Evolutionary conservation across 2,888 invertebrate species (phyloP).

Genomic region (Spisula subtruncata): DNA sequence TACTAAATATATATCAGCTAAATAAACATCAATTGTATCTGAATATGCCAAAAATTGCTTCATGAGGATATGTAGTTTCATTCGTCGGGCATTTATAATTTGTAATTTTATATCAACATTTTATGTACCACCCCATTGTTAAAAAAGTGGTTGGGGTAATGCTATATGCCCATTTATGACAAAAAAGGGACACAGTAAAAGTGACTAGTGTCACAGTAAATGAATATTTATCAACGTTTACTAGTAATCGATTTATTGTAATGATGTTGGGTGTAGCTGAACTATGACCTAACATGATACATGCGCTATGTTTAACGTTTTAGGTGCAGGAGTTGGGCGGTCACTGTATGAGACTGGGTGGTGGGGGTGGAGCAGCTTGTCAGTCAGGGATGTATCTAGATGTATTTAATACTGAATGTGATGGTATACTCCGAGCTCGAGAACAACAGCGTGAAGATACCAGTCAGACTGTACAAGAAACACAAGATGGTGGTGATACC

Average conservation of each 20-base stretch:
- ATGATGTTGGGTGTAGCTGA: no score
- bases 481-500: background rate
- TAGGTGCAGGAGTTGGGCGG: slow-evolving; percentile 54
- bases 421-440: slow-evolving; percentile 43
- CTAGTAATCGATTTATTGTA: background rate
- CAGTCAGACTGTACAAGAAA: background rate
- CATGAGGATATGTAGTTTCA: no score
- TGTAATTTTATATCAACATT: no score
- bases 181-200: no score
- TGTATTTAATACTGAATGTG: slow-evolving; percentile 54
- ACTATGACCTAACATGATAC: background rate
- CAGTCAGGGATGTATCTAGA: slow-evolving; percentile 70
- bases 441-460: background rate
- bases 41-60: no score
- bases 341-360: slow-evolving; percentile 66
- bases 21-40: no score
- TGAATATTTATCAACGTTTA: background rate
- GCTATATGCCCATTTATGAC: no score
- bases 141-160: no score
- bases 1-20: no score
- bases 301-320: slow-evolving; percentile 19
- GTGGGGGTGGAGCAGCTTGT: slow-evolving; percentile 54
- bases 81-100: no score
- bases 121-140: no score
- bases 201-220: background rate